These are phyloP conservation scores for Drosophila kanapiae DNA, from an alignment of 1,140 invertebrate genomes.

Conservation along the genomic window DNA sequence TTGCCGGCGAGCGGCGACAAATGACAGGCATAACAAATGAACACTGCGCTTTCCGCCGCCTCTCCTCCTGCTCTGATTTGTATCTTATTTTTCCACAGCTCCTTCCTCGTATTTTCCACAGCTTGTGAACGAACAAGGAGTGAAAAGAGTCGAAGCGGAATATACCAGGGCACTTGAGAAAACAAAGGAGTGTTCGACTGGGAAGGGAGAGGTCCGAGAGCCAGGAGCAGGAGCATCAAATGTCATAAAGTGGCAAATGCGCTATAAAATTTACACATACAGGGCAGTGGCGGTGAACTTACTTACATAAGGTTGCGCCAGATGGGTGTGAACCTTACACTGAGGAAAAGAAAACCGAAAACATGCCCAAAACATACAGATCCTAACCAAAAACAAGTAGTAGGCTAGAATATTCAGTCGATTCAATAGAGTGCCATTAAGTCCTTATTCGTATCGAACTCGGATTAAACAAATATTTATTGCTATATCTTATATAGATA, in stretches of 20 bases:
- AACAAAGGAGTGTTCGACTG: slow-evolving; percentile 53
- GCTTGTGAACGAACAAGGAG: slow-evolving; percentile 23
- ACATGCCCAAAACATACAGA: not conserved
- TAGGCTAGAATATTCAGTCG: not conserved
- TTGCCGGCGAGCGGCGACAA: slow-evolving; percentile 72
- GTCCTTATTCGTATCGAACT: too few species aligned
- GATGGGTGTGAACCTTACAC: slow-evolving; percentile 63
- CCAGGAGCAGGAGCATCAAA: slow-evolving; percentile 43
- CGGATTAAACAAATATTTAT: too few species aligned
- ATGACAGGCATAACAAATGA: slow-evolving; percentile 85
- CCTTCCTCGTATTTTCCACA: slow-evolving; percentile 14
- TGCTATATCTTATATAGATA: too few species aligned
- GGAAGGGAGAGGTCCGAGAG: not conserved
- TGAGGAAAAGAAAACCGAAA: slow-evolving; percentile 2
- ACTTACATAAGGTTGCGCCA: slow-evolving; percentile 55
- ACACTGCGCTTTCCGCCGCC: slow-evolving; percentile 58
- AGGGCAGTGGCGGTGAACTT: slow-evolving; percentile 33
- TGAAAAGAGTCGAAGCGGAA: slow-evolving; percentile 28
- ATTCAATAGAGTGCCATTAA: too few species aligned
- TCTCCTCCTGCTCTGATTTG: slow-evolving; percentile 16
- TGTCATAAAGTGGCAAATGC: slow-evolving; percentile 75
- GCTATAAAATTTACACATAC: slow-evolving; percentile 77
- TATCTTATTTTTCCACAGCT: slow-evolving; percentile 36
- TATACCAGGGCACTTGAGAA: slow-evolving; percentile 71
- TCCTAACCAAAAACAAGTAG: not conserved